Evolutionary conservation across 2,888 invertebrate genomes (phyloP).

Genomic region (Lamellibrachia columna): DNA sequence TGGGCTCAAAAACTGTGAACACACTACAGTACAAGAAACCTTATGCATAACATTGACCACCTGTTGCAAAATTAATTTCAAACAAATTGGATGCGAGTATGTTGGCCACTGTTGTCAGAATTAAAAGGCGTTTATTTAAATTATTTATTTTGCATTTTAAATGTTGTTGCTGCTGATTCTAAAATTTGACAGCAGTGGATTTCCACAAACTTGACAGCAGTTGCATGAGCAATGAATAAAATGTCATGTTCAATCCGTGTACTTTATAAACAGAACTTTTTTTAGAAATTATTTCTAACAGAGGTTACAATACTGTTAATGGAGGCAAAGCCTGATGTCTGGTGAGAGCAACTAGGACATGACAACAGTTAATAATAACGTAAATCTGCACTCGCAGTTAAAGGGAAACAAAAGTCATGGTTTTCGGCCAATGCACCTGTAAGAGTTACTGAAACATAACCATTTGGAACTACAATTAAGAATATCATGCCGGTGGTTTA

Average conservation of each 20-base stretch:
- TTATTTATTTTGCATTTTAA: neutral
- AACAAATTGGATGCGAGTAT: neutral
- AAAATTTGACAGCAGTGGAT: neutral
- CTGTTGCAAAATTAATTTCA: neutral
- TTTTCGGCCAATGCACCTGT: too few species aligned
- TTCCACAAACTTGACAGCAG: neutral
- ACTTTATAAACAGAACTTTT: neutral
- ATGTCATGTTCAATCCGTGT: neutral
- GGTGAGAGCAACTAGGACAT: too few species aligned
- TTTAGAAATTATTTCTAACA: too few species aligned
- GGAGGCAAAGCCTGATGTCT: too few species aligned
- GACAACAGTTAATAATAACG: too few species aligned
- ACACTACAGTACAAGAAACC: neutral
- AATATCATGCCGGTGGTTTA: too few species aligned
- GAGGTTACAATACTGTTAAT: too few species aligned
- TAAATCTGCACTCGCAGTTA: too few species aligned
- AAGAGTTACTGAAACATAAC: too few species aligned
- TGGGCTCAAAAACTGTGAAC: neutral
- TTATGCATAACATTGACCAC: neutral
- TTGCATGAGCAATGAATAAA: neutral
- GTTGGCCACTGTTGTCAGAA: neutral
- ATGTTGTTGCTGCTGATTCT: neutral
- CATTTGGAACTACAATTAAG: too few species aligned
- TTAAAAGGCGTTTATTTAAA: neutral
- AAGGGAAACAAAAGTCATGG: too few species aligned